Base-by-base conservation (phyloP, 2,797 vertebrate genomes). In the Enteromius viviparus region DNA sequence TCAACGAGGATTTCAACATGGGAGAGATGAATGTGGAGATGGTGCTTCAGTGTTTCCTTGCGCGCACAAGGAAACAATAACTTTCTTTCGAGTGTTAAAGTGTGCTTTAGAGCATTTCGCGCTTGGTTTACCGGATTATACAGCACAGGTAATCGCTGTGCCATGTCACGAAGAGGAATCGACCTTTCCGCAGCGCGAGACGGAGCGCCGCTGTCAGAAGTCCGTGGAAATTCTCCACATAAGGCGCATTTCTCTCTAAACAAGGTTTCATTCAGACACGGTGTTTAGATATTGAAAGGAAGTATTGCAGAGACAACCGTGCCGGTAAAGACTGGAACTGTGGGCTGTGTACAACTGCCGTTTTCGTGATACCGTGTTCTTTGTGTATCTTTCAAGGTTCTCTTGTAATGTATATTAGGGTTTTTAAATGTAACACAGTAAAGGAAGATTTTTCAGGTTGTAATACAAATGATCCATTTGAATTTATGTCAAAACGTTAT, bases 191-290 rank as follows among this genome's bases (percentile, higher is more conserved):
- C 23, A n/a, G 53, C 53, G 29, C 55, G 70, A 81, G 58, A 81
- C 58, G 82, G 55, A 78, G 66, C 23, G 34, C 10, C 45, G 60
- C 68, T 64, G 45, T 74, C 32, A 65, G 19, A 77, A 71, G 68
- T 72, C 68, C 23, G 82, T 42, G 76, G 19, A 78, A 29, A 64
- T 53, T 42, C 29, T 75, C 45, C 34, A 71, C 66, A 45, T 3
- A 32, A 7, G 23, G 6, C 53, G 37, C 8, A 69, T 62, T n/a
- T 81, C 40, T 71, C 34, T 2, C 8, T 42, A 53, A 42, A 42
- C 74, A 60, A 42, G 53, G 53, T 76, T 76, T 60, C 53, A 76
- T 76, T 60, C 42, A 53, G 21, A 68, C 14, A 51, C 29, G 34
- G 53, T 45, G 40, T 74, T 80, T 8, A 32, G 19, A 60, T 45